Evolutionary conservation across 2,888 invertebrate species (phyloP), one percentile per base, ranked within the genome.

Genomic region (Hyposoter dolosus): DNA sequence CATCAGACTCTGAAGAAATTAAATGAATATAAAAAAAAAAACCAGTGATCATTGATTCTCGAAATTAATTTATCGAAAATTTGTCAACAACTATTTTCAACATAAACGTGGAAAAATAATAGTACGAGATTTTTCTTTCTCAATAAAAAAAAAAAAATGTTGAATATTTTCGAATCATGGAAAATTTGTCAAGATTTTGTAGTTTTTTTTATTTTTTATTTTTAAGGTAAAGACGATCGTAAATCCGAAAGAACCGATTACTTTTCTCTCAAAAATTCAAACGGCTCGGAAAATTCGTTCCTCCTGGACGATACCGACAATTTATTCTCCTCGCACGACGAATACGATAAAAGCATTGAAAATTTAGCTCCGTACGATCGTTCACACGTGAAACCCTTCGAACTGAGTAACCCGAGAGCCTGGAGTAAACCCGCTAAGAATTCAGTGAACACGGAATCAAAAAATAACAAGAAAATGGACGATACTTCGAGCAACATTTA

Each of bases 341-440:
- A 56, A 60, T 66, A 56, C 47, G 68, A 60, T 0, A 66, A 23
- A 53, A 82, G 60, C 17, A 68, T 45, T 3, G 78, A 82, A 75
- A 75, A 43, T 65, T 82, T 78, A n/a, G 12, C 50, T 28, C 63
- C 71, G 15, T 15, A 45, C 28, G 19, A 23, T 12, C 23, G n/a
- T n/a, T 50, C 35, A 23, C 0, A 35, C 53, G n/a, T 50, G 40
- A 82, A 79, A 82, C 45, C 76, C 23, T 85, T 79, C 10, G 75
- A 76, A 28, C 23, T 82, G 28, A 65, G 79, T 9, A 71, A 66
- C 15, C 40, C 45, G 1, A 77, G 60, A 23, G 12, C 3, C n/a
- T 72, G 81, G 72, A 72, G 47, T 53, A 65, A 72, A 45, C 43
- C 65, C n/a, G n/a, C 69, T 9, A 19, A 35, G n/a, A 66, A 77